phyloP scores from a whole-genome alignment of 2,113 vertebrate species.

The Mormyrus iriodes region DNA sequence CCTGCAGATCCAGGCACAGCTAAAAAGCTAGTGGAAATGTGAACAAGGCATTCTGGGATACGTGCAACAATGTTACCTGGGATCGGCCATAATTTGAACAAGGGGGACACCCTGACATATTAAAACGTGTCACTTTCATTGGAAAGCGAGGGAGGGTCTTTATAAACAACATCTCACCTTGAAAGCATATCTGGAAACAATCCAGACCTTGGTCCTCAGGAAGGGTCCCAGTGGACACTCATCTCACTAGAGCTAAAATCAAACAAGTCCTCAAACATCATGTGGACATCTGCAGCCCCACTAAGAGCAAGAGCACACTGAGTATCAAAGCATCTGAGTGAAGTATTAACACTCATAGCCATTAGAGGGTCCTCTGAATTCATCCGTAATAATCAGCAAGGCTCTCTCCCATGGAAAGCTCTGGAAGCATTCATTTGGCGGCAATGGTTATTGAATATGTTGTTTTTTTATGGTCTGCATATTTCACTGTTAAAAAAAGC shows the following conservation, averaged over 20 bases:
- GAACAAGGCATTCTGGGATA: neutral
- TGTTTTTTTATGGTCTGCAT: neutral
- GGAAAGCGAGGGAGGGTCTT: neutral
- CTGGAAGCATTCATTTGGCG: slow-evolving; percentile 2
- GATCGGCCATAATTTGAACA: neutral
- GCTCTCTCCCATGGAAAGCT: neutral
- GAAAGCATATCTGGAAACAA: neutral
- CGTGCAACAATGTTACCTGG: neutral
- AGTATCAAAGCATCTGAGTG: neutral
- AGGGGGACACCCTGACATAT: neutral
- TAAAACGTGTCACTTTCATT: neutral
- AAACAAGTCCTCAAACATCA: neutral
- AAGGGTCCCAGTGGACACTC: neutral
- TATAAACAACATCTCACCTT: neutral
- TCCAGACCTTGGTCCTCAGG: neutral
- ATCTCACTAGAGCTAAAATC: neutral
- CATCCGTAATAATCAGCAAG: neutral
- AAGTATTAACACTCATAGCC: neutral
- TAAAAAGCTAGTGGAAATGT: neutral
- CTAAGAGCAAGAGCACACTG: neutral
- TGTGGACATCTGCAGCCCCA: neutral
- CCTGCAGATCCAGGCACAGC: neutral
- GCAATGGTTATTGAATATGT: neutral
- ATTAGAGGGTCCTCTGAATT: neutral
- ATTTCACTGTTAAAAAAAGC: neutral